These are phyloP conservation scores for Dipodomys merriami DNA, from an alignment of 2,113 vertebrate genomes.

Conservation along the genomic window DNA sequence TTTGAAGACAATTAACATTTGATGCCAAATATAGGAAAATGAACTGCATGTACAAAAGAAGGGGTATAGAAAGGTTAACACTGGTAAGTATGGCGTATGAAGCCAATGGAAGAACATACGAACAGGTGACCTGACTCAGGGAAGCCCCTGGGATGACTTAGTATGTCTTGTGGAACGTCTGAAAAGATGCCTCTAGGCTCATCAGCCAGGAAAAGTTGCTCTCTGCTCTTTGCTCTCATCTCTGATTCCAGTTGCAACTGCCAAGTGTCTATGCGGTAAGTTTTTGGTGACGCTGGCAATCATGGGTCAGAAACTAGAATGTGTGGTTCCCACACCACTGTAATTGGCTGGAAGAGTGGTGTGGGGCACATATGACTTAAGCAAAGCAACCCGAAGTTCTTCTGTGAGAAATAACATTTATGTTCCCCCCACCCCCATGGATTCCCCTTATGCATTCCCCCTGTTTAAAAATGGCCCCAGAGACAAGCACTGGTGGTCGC, in stretches of 20 bases:
- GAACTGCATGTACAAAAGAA: neutral
- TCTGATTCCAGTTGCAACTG: neutral
- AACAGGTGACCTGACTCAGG: neutral
- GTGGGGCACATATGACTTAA: neutral
- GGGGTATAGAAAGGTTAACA: neutral
- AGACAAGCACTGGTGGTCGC: neutral
- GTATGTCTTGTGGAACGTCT: neutral
- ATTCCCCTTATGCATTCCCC: neutral
- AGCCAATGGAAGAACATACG: neutral
- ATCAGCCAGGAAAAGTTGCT: neutral
- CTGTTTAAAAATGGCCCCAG: neutral
- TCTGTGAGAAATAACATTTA: neutral
- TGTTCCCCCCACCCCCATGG: neutral
- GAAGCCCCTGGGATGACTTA: neutral
- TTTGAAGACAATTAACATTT: neutral
- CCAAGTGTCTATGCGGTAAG: neutral
- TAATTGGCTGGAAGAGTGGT: neutral
- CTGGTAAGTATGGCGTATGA: neutral
- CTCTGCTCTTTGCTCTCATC: neutral
- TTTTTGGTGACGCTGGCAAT: neutral
- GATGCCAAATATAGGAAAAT: conserved; percentile 12
- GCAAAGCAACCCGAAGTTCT: neutral
- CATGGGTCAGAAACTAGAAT: neutral
- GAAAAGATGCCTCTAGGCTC: neutral
- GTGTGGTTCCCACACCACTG: neutral